A percentile compares a stretch with the other conserved stretches of the same genome.
Evolutionary conservation across 2,113 vertebrate genomes (phyloP).

Genomic region (Macaca mulatta): DNA sequence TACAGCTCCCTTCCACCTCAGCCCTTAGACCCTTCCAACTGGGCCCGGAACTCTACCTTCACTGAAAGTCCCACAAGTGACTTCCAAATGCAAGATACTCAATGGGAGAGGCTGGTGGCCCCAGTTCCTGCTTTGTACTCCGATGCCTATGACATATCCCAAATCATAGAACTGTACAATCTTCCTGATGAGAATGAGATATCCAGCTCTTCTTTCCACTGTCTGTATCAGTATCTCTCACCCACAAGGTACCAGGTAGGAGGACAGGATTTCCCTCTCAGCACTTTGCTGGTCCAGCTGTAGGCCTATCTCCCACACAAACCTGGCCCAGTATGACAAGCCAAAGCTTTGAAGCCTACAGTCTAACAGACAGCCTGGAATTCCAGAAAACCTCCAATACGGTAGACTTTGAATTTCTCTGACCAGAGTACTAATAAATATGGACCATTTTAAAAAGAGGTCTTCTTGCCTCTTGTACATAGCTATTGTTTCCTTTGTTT

Average conservation of each 20-base stretch:
- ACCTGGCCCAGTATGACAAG: background rate
- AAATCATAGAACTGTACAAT: conserved; percentile 28
- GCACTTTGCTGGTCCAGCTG: background rate
- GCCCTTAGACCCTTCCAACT: background rate
- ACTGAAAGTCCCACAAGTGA: background rate
- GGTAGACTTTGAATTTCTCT: background rate
- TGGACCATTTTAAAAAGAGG: background rate
- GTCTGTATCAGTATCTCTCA: conserved; percentile 17
- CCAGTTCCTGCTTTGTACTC: conserved; percentile 33
- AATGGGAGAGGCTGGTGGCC: background rate
- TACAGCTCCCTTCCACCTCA: background rate
- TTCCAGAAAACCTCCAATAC: background rate
- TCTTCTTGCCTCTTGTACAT: background rate
- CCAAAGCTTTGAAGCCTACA: background rate
- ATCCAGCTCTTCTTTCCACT: background rate
- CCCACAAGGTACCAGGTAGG: background rate
- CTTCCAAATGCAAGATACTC: background rate
- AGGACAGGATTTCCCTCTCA: background rate
- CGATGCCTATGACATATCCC: conserved; percentile 1
- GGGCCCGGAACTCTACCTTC: background rate
- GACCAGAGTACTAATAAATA: conserved; percentile 17
- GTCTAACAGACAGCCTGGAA: background rate
- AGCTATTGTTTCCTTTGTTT: background rate
- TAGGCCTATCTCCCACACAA: background rate
- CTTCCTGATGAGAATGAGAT: conserved; percentile 14